These are phyloP conservation scores for Drosophila ezoana DNA, from an alignment of 2,888 invertebrate genomes.

Conservation along the genomic window DNA sequence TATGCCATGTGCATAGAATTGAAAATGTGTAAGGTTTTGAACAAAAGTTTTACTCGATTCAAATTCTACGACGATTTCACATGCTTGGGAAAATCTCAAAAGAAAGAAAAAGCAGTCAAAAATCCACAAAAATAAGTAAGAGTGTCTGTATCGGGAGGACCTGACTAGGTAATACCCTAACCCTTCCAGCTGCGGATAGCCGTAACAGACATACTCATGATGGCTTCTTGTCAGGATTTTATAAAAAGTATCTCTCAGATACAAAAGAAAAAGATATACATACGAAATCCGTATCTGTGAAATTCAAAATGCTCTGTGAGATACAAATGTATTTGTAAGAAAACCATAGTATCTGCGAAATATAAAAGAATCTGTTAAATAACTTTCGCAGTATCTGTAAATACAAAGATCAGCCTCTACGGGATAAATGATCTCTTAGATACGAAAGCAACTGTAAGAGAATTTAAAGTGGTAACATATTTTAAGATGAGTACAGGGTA, in stretches of 20 bases:
- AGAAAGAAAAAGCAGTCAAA: constrained; percentile 63
- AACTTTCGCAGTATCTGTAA: too few relatives aligned
- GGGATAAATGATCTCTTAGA: not conserved
- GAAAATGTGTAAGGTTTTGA: constrained; percentile 38
- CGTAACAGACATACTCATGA: too few relatives aligned
- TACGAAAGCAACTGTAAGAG: not conserved
- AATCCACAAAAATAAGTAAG: constrained; percentile 21
- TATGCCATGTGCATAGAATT: constrained; percentile 41
- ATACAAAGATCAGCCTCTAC: too few relatives aligned
- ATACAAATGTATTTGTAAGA: not conserved
- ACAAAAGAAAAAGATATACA: too few relatives aligned
- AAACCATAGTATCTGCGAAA: not conserved
- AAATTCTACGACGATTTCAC: constrained; percentile 56
- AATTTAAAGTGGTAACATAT: too few relatives aligned
- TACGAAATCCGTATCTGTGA: too few relatives aligned
- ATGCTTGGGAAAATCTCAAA: constrained; percentile 66
- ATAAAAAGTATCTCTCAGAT: not conserved
- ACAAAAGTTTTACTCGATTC: constrained; percentile 38
- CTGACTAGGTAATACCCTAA: constrained; percentile 2
- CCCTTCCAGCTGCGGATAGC: not conserved
- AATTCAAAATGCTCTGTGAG: not conserved
- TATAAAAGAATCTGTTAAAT: too few relatives aligned
- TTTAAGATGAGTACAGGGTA: not conserved
- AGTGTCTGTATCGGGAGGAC: not conserved
- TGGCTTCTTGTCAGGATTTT: not conserved